These are phyloP conservation scores for Cynopterus sphinx DNA, from an alignment of 2,797 vertebrate genomes.

Conservation along the genomic window DNA sequence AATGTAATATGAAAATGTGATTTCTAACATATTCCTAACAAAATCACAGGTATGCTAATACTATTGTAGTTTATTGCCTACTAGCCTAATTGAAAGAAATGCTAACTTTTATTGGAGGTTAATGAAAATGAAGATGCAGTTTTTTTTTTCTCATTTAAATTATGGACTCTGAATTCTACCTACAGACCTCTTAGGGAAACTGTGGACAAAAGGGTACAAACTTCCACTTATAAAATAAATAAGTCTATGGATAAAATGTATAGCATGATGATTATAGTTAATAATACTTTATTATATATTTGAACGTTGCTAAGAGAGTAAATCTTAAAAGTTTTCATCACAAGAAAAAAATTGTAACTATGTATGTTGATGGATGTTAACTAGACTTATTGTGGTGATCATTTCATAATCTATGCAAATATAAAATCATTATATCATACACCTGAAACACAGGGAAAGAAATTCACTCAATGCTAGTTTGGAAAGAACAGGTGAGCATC, in stretches of 20 bases:
- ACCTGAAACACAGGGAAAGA: background rate
- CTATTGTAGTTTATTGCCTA: background rate
- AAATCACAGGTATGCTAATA: background rate
- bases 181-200: background rate
- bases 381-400: background rate
- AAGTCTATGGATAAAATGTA: background rate
- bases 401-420: background rate
- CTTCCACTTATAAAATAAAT: background rate
- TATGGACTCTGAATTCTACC: background rate
- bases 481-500: background rate
- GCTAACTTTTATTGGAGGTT: background rate
- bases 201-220: background rate
- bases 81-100: constrained; percentile 23
- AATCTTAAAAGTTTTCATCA: background rate
- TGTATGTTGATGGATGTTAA: background rate
- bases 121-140: background rate
- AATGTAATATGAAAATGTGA: background rate
- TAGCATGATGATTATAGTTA: background rate
- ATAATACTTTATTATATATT: background rate
- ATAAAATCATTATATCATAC: background rate
- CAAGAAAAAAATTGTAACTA: background rate
- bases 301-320: background rate
- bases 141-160: background rate
- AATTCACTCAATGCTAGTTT: background rate
- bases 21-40: background rate